phyloP scores from a whole-genome alignment of 2,888 invertebrate species.

The Cordilura impudica region DNA sequence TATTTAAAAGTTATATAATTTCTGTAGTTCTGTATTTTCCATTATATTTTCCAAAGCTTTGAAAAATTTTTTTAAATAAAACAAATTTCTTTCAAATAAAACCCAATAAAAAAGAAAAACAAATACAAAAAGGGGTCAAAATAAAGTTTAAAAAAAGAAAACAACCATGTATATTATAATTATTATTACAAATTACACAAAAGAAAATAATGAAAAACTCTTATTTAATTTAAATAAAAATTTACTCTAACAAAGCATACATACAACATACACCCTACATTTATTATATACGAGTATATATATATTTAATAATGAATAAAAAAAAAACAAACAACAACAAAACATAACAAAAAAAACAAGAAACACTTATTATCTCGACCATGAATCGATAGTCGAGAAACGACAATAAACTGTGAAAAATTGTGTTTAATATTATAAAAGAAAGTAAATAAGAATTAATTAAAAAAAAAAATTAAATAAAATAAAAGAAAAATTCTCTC shows the following conservation, averaged over 20 bases:
- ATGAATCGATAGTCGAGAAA: conserved; percentile 78
- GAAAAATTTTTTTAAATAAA: background rate
- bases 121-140: conserved; percentile 32
- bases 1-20: background rate
- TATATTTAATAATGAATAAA: conserved; percentile 69
- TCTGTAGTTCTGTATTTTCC: no score
- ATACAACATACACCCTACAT: conserved; percentile 44
- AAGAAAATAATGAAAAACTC: conserved; percentile 10
- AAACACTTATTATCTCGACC: conserved; percentile 75
- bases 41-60: background rate
- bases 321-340: conserved; percentile 18
- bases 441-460: conserved; percentile 37
- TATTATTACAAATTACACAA: conserved; percentile 16
- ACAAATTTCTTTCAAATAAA: background rate
- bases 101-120: background rate
- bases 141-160: background rate
- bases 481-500: conserved; percentile 49
- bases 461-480: conserved; percentile 43
- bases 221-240: conserved; percentile 53
- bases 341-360: conserved; percentile 36
- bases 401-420: conserved; percentile 79
- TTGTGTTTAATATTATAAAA: conserved; percentile 68
- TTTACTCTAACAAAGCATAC: conserved; percentile 30
- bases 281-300: conserved; percentile 49
- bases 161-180: conserved; percentile 28